Evolutionary conservation across 2,797 vertebrate species (phyloP).

Genomic region (Cephalopachus bancanus): DNA sequence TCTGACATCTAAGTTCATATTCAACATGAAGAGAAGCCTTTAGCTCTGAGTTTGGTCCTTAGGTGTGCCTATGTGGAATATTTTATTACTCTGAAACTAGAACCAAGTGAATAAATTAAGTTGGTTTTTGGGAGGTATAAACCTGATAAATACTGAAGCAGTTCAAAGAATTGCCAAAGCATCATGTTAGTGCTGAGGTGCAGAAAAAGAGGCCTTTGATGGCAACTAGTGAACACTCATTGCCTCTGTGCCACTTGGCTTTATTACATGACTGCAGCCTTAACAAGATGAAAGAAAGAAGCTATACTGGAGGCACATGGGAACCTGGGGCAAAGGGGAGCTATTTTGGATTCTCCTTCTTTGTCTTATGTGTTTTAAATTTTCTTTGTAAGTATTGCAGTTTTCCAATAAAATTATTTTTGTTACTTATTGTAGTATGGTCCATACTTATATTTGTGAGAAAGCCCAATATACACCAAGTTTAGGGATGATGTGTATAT

Average conservation of each 20-base stretch:
- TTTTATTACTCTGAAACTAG: background rate
- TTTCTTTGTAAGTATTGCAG: background rate
- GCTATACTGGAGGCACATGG: background rate
- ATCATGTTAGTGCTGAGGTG: background rate
- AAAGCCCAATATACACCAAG: background rate
- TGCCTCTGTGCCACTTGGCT: background rate
- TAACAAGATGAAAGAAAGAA: background rate
- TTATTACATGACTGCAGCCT: background rate
- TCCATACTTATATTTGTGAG: background rate
- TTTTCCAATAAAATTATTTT: slow-evolving; percentile 45
- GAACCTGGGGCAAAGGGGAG: background rate
- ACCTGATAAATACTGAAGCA: background rate
- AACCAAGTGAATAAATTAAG: background rate
- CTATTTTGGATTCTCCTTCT: background rate
- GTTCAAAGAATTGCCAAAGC: background rate
- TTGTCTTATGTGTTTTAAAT: background rate
- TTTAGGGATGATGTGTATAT: background rate
- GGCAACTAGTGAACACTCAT: background rate
- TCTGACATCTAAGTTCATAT: background rate
- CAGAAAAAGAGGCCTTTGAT: background rate
- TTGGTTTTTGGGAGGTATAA: background rate
- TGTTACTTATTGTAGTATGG: background rate
- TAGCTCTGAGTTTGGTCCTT: background rate
- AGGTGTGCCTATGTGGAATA: background rate
- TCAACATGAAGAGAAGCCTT: background rate